Base-by-base conservation (phyloP, 2,113 vertebrate genomes). In the Ammodytes marinus region DNA sequence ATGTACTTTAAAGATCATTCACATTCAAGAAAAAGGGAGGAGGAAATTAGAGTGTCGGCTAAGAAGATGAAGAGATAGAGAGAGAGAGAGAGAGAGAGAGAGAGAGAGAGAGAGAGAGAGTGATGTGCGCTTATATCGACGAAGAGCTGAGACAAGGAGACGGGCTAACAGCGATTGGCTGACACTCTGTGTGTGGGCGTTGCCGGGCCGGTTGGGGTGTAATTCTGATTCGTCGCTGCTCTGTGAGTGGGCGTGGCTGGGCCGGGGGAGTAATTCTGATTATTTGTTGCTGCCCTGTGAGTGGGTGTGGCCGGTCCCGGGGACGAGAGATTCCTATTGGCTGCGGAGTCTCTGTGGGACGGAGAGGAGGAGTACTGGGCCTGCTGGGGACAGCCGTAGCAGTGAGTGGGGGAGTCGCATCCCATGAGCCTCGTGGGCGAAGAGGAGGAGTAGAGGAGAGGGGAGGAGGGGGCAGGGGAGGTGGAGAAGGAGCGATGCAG, bases 401-500 rank as follows among this genome's bases (percentile, higher is more conserved):
- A 96, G 84, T 97, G 97, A 27, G 96, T 93, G 1, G 96, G 96
- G 0, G 97, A 97, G 78, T 93, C 88, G 1, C 88, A 92, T 1
- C 88, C 80, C 2, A 27, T 27, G 27, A 27, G 27, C 27, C 27
- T 27, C 27, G 27, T 27, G 27, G 27, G 77, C 54, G 0, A 81
- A 14, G 92, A 86, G 8, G 92, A 93, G 69, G 91, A 96, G 67
- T 95, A 96, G 53, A 97, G 96, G 5, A 97, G 93, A 1, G 96
- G 96, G 55, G 96, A 97, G 37, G 97, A 97, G 0, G 97, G 96
- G 7, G 95, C 91, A 4, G 97, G 95, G 3, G 95, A 96, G 35
- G 97, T 94, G 12, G 96, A 96, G 89, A 97, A 96, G 87, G 95
- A 95, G 59, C 92, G 95, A 83, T 97, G 97, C 42, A 97, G 93